Evolutionary conservation across 2,888 invertebrate species (phyloP).

Genomic region (Tanypteryx hageni): DNA sequence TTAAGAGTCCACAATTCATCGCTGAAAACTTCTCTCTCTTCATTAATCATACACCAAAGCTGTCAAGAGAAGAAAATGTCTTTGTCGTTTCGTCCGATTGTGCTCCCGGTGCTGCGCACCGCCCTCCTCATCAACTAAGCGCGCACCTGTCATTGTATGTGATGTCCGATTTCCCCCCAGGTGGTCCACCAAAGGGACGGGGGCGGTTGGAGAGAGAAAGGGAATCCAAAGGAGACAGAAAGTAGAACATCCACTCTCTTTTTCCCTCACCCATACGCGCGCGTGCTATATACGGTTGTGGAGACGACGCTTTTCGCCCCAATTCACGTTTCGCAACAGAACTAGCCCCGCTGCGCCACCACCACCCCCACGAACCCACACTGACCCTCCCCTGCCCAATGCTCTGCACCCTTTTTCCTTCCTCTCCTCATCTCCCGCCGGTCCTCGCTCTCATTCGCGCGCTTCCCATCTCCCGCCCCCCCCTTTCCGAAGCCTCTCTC

Average conservation of each 20-base stretch:
- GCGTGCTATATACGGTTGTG: not conserved
- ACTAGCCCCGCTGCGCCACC: no score
- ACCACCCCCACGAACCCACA: no score
- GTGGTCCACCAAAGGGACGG: not conserved
- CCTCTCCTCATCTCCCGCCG: no score
- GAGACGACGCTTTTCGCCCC: not conserved
- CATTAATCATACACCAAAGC: slow-evolving; percentile 44
- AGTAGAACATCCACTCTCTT: no score
- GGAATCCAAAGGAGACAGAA: not conserved
- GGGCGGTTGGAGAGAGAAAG: not conserved
- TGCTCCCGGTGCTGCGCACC: not conserved
- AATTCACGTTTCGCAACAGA: not conserved
- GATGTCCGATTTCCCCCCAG: slow-evolving; percentile 27
- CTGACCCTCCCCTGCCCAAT: no score
- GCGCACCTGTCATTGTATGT: slow-evolving; percentile 50
- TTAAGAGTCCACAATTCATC: not conserved
- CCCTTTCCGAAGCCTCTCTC: not conserved
- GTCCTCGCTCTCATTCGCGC: no score
- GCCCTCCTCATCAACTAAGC: slow-evolving; percentile 39
- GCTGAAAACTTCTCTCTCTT: not conserved
- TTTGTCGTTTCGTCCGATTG: slow-evolving; percentile 52
- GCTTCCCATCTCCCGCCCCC: not conserved
- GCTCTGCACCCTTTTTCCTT: no score
- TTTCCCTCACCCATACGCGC: not conserved
- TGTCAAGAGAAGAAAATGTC: slow-evolving; percentile 47